Evolutionary conservation across 2,888 invertebrate species (phyloP).

Genomic region (Tridacna crocea): DNA sequence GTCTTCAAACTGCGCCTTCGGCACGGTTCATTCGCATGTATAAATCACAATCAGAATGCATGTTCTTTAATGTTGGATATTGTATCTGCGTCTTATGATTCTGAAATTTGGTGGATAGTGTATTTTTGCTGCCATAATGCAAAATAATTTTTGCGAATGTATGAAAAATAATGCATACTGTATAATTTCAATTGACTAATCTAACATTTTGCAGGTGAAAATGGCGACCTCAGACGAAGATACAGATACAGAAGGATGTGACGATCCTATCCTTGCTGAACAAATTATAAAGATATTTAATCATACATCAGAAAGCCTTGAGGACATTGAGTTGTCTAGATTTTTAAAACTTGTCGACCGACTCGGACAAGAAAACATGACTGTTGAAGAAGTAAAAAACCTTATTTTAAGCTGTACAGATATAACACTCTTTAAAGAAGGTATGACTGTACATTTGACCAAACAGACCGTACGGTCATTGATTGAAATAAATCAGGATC

Average conservation of each 20-base stretch:
- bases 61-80: too few relatives aligned
- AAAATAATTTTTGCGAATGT: too few relatives aligned
- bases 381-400: neutral
- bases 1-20: too few relatives aligned
- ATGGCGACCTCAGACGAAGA: neutral
- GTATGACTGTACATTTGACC: constrained; percentile 8
- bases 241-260: neutral
- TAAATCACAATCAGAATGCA: too few relatives aligned
- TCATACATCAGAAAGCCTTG: neutral
- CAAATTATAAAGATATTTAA: neutral
- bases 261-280: neutral
- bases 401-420: neutral
- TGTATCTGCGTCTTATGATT: too few relatives aligned
- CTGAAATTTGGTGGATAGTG: too few relatives aligned
- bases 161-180: too few relatives aligned
- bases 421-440: neutral
- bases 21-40: too few relatives aligned
- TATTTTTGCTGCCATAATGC: too few relatives aligned
- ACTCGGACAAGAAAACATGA: neutral
- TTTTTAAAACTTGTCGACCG: neutral
- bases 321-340: neutral
- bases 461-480: constrained; percentile 9
- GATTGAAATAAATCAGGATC: constrained; percentile 4
- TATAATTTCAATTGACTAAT: too few relatives aligned
- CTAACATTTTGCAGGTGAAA: too few relatives aligned